Evolutionary conservation across 2,797 vertebrate genomes (phyloP), one percentile per base, ranked within the genome.

Genomic region (Melanogrammus aeglefinus): DNA sequence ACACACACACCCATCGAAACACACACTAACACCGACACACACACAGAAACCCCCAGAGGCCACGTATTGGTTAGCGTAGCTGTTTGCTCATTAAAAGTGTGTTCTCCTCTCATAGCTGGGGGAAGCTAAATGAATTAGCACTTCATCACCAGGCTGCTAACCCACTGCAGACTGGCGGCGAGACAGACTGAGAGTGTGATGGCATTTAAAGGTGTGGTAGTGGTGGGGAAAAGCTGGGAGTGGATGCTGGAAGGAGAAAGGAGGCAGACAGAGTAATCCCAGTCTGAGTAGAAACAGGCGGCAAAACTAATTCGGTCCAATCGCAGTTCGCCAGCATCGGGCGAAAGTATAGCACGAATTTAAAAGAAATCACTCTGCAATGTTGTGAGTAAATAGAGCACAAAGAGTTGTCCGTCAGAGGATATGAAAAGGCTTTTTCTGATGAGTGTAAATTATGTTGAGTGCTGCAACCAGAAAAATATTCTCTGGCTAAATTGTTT

Each of bases 121-220:
- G 85, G 84, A 86, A 81, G 87, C 84, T 90, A 86, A 87, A 89
- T 87, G 77, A 89, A 89, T 88, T 86, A 90, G 87, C 90, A 90
- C 89, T 85, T 86, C 75, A 90, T 88, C 79, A 80, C 81, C 86
- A 85, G 81, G 74, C 82, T 78, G 80, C 66, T 82, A 83, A 86
- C 70, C 75, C 83, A 84, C 79, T 86, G 75, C 81, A 86, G 85
- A 84, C 80, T 85, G 86, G 82, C 76, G 79, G 75, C 33, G 69
- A 79, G 80, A 77, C n/a, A 77, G 77, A 84, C 8, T 75, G 77
- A 24, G 27, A 66, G 75, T 39, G 21, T 78, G 29, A 36, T 29
- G 21, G 41, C 18, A 35, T 27, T 75, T 18, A 35, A 41, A 44
- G 75, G 69, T 75, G 8, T 24, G 47, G 75, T 0, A 24, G 31